phyloP scores from a whole-genome alignment of 2,113 vertebrate species.

The Sinocyclocheilus anophthalmus region DNA sequence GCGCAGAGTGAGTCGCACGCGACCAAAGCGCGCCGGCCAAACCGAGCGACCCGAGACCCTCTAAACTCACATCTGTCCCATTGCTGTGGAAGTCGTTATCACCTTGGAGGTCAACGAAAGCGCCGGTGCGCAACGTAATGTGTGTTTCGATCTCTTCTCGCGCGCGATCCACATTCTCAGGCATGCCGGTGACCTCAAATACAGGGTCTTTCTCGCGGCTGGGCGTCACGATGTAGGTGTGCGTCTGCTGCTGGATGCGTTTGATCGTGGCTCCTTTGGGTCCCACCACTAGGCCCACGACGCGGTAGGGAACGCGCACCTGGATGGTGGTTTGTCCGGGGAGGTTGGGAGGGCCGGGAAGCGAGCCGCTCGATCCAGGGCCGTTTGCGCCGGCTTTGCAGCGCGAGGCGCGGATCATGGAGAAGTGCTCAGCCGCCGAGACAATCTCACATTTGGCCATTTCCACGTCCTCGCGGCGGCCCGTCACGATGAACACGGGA shows the following conservation, averaged over 20 bases:
- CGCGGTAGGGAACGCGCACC: constrained; percentile 94
- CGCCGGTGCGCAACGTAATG: constrained; percentile 93
- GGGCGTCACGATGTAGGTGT: constrained; percentile 96
- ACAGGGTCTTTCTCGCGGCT: constrained; percentile 96
- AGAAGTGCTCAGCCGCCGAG: constrained; percentile 94
- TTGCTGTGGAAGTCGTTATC: constrained; percentile 98
- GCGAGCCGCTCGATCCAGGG: constrained; percentile 66
- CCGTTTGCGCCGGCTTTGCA: constrained; percentile 77
- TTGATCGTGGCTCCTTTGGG: constrained; percentile 98
- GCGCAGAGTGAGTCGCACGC: constrained; percentile 73
- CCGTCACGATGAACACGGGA: constrained; percentile 93
- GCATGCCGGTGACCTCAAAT: constrained; percentile 97
- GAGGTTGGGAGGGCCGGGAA: constrained; percentile 88
- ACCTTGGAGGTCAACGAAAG: constrained; percentile 86
- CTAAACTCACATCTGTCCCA: constrained; percentile 93
- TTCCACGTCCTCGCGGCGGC: constrained; percentile 93
- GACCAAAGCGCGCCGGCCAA: constrained; percentile 85
- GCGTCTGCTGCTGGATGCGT: constrained; percentile 95
- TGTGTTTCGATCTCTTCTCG: constrained; percentile 97
- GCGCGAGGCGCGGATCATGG: constrained; percentile 91
- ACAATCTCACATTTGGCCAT: constrained; percentile 97
- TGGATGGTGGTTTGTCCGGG: constrained; percentile 96
- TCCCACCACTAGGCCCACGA: constrained; percentile 94
- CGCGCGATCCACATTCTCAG: constrained; percentile 93
- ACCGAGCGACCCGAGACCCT: constrained; percentile 80